phyloP scores from a whole-genome alignment of 2,113 vertebrate species.

The Lepisosteus oculatus region DNA sequence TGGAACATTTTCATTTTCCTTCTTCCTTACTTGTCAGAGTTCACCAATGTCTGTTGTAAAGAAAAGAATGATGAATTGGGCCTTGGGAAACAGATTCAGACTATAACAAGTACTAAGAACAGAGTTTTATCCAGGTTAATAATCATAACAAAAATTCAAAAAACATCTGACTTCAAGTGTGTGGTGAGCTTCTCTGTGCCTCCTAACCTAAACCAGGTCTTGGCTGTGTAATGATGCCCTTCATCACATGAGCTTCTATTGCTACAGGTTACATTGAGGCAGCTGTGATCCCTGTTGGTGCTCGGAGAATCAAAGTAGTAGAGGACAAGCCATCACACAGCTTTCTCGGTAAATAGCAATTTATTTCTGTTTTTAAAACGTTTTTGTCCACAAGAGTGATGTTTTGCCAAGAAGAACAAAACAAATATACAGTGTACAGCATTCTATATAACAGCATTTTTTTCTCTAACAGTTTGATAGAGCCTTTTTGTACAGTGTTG shows the following conservation, averaged over 20 bases:
- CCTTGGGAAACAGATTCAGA: neutral
- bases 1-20: constrained; percentile 8
- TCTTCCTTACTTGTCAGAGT: neutral
- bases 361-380: constrained; percentile 13
- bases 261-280: constrained; percentile 90
- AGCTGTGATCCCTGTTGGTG: constrained; percentile 85
- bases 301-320: constrained; percentile 88
- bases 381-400: neutral
- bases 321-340: constrained; percentile 95
- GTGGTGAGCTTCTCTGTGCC: constrained; percentile 8
- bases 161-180: neutral
- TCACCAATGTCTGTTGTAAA: neutral
- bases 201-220: neutral
- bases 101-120: neutral
- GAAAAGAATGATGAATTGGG: constrained; percentile 14
- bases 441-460: neutral
- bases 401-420: constrained; percentile 2
- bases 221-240: neutral
- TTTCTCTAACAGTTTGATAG: constrained; percentile 6
- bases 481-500: neutral
- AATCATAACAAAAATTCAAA: neutral
- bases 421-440: neutral
- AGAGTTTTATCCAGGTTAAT: constrained; percentile 1
- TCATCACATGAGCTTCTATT: constrained; percentile 16
- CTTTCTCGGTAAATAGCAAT: constrained; percentile 83